Evolutionary conservation across 2,113 vertebrate species (phyloP), one percentile per base, ranked within the genome.

Genomic region (Ascaphus truei): DNA sequence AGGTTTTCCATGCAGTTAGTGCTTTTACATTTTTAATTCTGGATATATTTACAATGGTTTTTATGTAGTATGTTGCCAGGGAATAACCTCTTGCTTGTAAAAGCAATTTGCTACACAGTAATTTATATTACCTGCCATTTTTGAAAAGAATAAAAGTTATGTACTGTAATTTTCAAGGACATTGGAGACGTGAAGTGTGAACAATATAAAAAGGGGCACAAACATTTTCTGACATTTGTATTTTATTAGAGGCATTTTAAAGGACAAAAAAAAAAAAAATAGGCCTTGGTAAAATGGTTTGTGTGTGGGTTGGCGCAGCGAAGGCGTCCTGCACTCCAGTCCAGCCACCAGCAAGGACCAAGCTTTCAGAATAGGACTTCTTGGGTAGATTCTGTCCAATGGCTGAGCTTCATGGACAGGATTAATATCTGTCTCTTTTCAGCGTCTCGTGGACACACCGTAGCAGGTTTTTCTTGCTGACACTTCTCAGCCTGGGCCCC

Each of bases 41-140:
- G 12, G 30, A 6, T 43, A 45, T 45, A 45, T 57, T 26, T 68
- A 57, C 64, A 68, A 57, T 47, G 39, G 37, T 16, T 50, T 68
- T 30, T 59, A 41, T 50, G 30, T 48, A 59, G 39, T 22, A 37
- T 47, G 23, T 34, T 59, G 41, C 41, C 41, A 43, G 36, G 31
- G 34, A 66, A 66, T 56, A 66, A 56, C 51, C 63, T 39, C 58
- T 68, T 68, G 41, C 50, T 59, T 50, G 65, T 36, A 50, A 37
- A 68, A 59, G 41, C 31, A 20, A 59, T 50, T 68, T 68, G 43
- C 39, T 26, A 10, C 27, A 45, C 43, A 45, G 20, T 48, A 43
- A 68, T 68, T 68, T 50, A 34, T 48, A 58, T 68, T 68, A 50
- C 65, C 55, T 68, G 65, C 37, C 58, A 68, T 58, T 68, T 68